Evolutionary conservation across 2,797 vertebrate species (phyloP), one percentile per base, ranked within the genome.

Genomic region (Coregonus sp.): DNA sequence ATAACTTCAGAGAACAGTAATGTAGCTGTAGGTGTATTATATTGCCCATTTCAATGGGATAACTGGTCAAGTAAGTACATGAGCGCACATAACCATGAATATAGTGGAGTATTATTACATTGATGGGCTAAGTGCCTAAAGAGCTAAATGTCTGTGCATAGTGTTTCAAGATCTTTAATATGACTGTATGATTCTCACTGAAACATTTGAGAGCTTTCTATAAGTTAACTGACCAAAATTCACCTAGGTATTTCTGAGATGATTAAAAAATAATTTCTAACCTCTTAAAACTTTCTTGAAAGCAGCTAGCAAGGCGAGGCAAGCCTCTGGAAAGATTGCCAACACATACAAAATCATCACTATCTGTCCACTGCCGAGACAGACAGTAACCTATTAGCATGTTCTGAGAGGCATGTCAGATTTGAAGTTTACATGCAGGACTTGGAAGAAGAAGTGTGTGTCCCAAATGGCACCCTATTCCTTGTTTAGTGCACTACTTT

Each of bases 361-460:
- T 51, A 18, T 66, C 54, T 81, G 79, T 68, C 74, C 75, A 79
- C 67, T 31, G 31, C 70, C 67, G 70, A 82, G 66, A 72, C 73
- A 82, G 66, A 72, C 40, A 66, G 74, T 78, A 70, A 82, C 85
- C 69, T 78, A 72, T 68, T 25, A 73, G 20, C 71, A 78, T 59
- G 72, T 80, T 72, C 67, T 74, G 5, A 76, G 51, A 80, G 56
- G 67, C 52, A 81, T 78, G 76, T 71, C 77, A 54, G 67, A 80
- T 81, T 83, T 84, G 72, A 70, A 78, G 80, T 84, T 82, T 68
- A 71, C 47, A 73, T 73, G 71, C 67, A 67, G 72, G 40, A 47
- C 40, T 47, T 47, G 40, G 73, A 74, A 31, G 20, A 70, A 59
- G 76, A 80, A 14, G 51, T 71, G 77, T 82, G 80, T 81, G 54